Percentiles rank a stretch among this genome's conserved stretches.
These are phyloP conservation scores for Thecocarcelia acutangulata DNA, from an alignment of 2,888 invertebrate genomes.

Conservation along the genomic window DNA sequence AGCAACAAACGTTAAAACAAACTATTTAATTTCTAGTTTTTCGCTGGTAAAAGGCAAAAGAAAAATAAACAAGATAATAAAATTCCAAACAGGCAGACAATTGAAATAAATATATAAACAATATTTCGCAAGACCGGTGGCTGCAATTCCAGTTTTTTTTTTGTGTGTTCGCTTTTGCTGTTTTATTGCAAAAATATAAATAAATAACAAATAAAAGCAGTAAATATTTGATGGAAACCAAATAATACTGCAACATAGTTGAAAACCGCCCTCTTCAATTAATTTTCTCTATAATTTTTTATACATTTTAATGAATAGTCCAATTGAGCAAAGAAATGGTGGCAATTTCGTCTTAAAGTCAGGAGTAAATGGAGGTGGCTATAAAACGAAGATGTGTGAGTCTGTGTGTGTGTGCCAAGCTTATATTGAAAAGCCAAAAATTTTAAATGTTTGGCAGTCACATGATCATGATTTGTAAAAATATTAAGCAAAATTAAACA, in stretches of 20 bases:
- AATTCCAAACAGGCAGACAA: conserved; percentile 23
- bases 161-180: neutral
- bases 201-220: conserved; percentile 26
- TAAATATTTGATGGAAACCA: conserved; percentile 17
- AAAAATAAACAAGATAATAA: neutral
- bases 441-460: conserved; percentile 31
- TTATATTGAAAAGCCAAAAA: conserved; percentile 12
- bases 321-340: neutral
- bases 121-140: conserved; percentile 32
- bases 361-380: neutral
- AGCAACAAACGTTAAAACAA: conserved; percentile 20
- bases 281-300: conserved; percentile 7
- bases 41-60: neutral
- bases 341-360: conserved; percentile 5
- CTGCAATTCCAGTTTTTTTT: conserved; percentile 36
- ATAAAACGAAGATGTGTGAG: neutral
- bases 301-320: neutral
- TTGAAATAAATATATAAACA: conserved; percentile 2
- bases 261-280: conserved; percentile 33
- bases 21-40: neutral
- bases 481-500: conserved; percentile 22
- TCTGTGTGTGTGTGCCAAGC: neutral
- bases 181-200: conserved; percentile 13
- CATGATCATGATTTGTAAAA: conserved; percentile 52
- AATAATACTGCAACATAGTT: neutral